Evolutionary conservation across 2,113 vertebrate genomes (phyloP).

Genomic region (Micronycteris hirsuta): DNA sequence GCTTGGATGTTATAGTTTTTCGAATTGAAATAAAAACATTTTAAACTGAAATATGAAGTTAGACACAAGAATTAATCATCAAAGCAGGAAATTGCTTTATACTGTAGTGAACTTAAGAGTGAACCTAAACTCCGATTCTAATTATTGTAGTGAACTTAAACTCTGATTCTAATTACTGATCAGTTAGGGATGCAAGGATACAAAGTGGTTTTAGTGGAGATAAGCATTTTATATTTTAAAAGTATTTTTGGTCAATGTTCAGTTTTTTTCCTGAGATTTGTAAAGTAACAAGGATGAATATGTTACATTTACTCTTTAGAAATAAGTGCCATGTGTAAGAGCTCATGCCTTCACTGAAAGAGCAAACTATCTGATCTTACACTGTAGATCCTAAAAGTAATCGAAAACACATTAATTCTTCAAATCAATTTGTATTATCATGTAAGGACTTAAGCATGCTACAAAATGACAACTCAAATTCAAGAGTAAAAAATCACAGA

Average conservation of each 20-base stretch:
- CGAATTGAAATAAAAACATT: conserved; percentile 4
- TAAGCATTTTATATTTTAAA: conserved; percentile 12
- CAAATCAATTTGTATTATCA: not conserved
- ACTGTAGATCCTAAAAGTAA: not conserved
- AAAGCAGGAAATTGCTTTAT: conserved; percentile 6
- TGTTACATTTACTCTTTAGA: not conserved
- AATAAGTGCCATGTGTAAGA: not conserved
- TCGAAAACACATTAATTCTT: conserved; percentile 16
- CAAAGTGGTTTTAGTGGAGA: not conserved
- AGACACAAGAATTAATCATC: not conserved
- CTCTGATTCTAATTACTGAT: conserved; percentile 24
- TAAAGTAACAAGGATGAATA: not conserved
- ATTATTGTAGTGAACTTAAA: conserved; percentile 33
- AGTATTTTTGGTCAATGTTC: conserved; percentile 29
- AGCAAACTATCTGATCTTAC: not conserved
- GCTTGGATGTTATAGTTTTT: not conserved
- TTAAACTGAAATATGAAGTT: conserved; percentile 6
- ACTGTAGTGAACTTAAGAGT: not conserved
- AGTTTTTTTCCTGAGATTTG: not conserved
- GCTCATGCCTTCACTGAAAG: not conserved
- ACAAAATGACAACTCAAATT: not conserved
- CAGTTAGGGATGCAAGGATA: not conserved
- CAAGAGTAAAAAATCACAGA: not conserved
- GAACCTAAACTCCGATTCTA: conserved; percentile 33
- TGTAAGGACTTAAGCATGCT: not conserved